These are phyloP conservation scores for Ectemnius lituratus DNA, from an alignment of 2,888 invertebrate genomes.

Conservation along the genomic window DNA sequence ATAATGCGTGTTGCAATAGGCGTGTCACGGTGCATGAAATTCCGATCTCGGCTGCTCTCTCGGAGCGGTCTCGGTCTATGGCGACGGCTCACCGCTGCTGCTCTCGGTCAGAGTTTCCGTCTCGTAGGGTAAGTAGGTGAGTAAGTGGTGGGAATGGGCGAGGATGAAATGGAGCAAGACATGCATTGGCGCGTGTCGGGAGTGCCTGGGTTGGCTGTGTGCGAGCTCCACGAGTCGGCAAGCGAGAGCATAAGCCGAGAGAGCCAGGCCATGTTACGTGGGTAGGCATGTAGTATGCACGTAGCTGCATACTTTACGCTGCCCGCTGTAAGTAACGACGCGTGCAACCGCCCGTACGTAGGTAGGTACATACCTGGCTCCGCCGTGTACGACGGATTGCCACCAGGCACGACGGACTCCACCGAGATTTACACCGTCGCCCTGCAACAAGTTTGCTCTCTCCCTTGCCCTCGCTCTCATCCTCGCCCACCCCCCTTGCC, in stretches of 20 bases:
- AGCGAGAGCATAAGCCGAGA: slow-evolving; percentile 3
- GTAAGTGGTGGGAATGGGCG: slow-evolving; percentile 73
- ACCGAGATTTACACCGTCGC: slow-evolving; percentile 60
- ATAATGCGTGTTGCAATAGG: slow-evolving; percentile 52
- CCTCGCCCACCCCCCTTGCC: too few species aligned
- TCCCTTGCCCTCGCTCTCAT: not conserved
- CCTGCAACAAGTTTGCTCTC: slow-evolving; percentile 4
- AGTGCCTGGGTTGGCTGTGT: slow-evolving; percentile 65
- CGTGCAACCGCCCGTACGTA: slow-evolving; percentile 44
- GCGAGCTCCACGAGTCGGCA: too few species aligned
- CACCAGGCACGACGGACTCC: slow-evolving; percentile 56
- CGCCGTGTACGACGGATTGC: slow-evolving; percentile 56
- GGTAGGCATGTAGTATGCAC: slow-evolving; percentile 30
- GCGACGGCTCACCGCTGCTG: slow-evolving; percentile 7
- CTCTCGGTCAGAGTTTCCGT: slow-evolving; percentile 73
- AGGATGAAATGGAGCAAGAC: slow-evolving; percentile 77
- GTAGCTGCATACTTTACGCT: slow-evolving; percentile 39
- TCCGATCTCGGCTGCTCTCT: slow-evolving; percentile 46
- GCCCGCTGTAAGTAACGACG: slow-evolving; percentile 49
- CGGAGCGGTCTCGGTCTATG: too few species aligned
- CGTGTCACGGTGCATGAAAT: slow-evolving; percentile 57
- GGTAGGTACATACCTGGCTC: slow-evolving; percentile 37
- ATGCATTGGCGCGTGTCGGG: slow-evolving; percentile 77
- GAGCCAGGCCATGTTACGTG: slow-evolving; percentile 34
- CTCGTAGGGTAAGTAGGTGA: slow-evolving; percentile 75